Conservation (phyloP, 2,113 vertebrate species). For the Apodemus sylvaticus region DNA sequence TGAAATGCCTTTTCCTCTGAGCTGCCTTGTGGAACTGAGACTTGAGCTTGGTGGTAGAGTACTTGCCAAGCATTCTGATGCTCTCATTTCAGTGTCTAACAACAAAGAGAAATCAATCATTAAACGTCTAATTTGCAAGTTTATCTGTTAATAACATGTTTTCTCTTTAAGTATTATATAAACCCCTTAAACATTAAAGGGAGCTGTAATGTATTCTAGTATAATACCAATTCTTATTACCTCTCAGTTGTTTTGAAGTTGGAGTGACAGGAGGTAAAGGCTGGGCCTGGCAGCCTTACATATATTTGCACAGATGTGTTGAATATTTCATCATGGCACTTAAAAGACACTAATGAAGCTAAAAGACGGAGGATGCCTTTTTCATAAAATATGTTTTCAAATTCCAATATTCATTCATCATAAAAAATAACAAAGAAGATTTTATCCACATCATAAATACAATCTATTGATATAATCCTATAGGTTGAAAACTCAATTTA, state of each 20-base stretch:
- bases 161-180: background rate
- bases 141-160: slow-evolving; percentile 51
- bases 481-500: background rate
- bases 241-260: background rate
- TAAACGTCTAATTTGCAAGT: background rate
- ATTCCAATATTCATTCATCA: background rate
- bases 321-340: background rate
- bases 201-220: background rate
- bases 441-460: background rate
- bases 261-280: background rate
- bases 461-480: background rate
- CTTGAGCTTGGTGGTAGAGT: background rate
- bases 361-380: background rate
- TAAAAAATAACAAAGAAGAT: background rate
- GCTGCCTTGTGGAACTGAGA: background rate
- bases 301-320: background rate
- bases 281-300: background rate
- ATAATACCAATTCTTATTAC: slow-evolving; percentile 11
- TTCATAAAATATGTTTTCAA: background rate
- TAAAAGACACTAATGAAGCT: background rate
- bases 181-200: slow-evolving; percentile 20
- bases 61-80: background rate
- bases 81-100: background rate
- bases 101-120: background rate
- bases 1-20: slow-evolving; percentile 50